These are phyloP conservation scores for Delichon dasypus DNA, from an alignment of 2,797 vertebrate species.

Conservation along the genomic window DNA sequence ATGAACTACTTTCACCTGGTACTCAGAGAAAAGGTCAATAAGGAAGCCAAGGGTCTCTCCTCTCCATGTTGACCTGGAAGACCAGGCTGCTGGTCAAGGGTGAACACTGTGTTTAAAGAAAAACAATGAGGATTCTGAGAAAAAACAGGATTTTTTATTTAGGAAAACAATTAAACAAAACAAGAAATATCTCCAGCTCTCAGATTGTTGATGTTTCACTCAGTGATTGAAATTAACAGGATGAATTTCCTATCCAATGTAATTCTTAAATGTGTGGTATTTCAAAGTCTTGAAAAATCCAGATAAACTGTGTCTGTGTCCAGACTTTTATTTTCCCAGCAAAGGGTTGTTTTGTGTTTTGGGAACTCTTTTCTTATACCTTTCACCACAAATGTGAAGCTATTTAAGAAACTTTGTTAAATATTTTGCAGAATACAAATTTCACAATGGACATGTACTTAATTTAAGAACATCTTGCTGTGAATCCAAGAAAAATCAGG, in stretches of 20 bases:
- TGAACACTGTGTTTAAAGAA: background rate
- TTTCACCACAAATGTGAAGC: background rate
- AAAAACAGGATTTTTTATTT: background rate
- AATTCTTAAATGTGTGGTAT: background rate
- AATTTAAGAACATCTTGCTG: slow-evolving; percentile 66
- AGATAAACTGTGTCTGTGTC: background rate
- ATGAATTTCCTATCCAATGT: background rate
- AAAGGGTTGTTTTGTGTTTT: background rate
- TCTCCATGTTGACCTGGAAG: background rate
- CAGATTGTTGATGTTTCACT: background rate
- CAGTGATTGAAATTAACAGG: background rate
- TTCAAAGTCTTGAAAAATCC: background rate
- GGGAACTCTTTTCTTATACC: background rate
- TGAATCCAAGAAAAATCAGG: slow-evolving; percentile 69
- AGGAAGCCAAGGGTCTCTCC: background rate
- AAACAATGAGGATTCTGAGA: background rate
- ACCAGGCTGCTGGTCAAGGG: background rate
- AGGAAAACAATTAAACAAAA: background rate
- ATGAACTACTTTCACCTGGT: background rate
- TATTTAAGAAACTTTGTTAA: background rate
- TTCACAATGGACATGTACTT: background rate
- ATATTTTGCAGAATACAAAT: background rate
- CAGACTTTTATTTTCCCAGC: background rate
- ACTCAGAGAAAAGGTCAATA: background rate
- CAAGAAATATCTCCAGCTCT: background rate